Percentiles rank a stretch among this genome's conserved stretches.
Conservation (phyloP, 2,888 invertebrate species). For the Acanthoscelides obtectus region DNA sequence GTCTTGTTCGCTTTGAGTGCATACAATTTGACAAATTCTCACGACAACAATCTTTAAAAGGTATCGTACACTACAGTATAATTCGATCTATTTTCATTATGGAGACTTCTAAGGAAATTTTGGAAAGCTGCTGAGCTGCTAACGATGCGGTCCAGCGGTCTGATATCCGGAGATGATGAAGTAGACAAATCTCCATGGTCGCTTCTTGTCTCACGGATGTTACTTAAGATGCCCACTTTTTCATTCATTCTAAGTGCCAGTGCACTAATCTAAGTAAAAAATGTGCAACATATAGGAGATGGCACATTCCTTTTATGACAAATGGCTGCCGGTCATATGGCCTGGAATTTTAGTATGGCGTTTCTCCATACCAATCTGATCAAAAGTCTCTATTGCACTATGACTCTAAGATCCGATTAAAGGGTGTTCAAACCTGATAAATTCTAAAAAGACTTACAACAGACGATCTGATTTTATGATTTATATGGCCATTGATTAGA, state of each 20-base stretch:
- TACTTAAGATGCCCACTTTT: constrained; percentile 24
- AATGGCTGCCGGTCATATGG: too few relatives aligned
- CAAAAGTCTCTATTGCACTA: too few relatives aligned
- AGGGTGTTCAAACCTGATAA: too few relatives aligned
- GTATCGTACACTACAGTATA: background rate
- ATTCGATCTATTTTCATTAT: background rate
- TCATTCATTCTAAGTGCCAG: constrained; percentile 28
- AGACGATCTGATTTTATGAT: too few relatives aligned
- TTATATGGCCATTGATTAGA: too few relatives aligned
- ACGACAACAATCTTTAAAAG: background rate
- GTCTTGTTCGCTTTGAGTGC: background rate
- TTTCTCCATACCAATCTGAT: too few relatives aligned
- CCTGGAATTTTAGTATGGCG: too few relatives aligned
- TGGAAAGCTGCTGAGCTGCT: constrained; percentile 39
- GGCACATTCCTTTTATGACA: too few relatives aligned
- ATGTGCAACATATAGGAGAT: too few relatives aligned
- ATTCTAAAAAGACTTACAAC: too few relatives aligned
- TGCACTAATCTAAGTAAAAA: constrained; percentile 25
- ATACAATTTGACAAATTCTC: constrained; percentile 2
- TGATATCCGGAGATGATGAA: constrained; percentile 19
- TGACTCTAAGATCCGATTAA: too few relatives aligned
- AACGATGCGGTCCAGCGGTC: constrained; percentile 30
- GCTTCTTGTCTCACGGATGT: constrained; percentile 17
- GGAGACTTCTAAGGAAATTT: constrained; percentile 32
- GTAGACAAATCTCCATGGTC: constrained; percentile 18